Percentiles rank a stretch among this genome's conserved stretches.
These are phyloP conservation scores for Criorhina ranunculi DNA, from an alignment of 2,888 invertebrate genomes.

Conservation along the genomic window DNA sequence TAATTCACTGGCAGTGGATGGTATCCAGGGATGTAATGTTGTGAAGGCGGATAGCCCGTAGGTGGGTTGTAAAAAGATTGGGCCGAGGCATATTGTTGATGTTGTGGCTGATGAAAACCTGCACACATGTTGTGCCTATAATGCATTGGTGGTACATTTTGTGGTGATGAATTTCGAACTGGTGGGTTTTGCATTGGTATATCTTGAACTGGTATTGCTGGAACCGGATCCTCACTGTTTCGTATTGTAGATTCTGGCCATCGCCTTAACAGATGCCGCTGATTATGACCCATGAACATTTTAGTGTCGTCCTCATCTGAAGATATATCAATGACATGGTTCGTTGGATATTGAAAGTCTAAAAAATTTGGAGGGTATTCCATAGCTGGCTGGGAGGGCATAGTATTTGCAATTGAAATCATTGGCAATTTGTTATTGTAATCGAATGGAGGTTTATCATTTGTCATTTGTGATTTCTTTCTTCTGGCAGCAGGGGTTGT, in stretches of 20 bases:
- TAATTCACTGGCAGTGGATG: not conserved
- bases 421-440: too few relatives aligned
- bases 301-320: constrained; percentile 5
- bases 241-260: not conserved
- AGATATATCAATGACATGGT: not conserved
- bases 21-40: not conserved
- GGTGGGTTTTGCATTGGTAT: not conserved
- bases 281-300: too few relatives aligned
- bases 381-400: too few relatives aligned
- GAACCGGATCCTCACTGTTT: too few relatives aligned
- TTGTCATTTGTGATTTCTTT: too few relatives aligned
- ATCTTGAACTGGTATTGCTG: not conserved
- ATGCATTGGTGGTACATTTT: not conserved
- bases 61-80: not conserved
- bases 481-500: not conserved
- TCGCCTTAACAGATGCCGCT: too few relatives aligned
- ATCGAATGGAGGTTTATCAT: too few relatives aligned
- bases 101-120: not conserved
- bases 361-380: too few relatives aligned
- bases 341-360: not conserved
- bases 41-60: not conserved
- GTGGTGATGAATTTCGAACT: not conserved
- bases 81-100: not conserved
- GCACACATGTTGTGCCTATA: not conserved
- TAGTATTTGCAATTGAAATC: too few relatives aligned